phyloP scores from a whole-genome alignment of 2,797 vertebrate species.

The Typhlichthys eigenmanni region DNA sequence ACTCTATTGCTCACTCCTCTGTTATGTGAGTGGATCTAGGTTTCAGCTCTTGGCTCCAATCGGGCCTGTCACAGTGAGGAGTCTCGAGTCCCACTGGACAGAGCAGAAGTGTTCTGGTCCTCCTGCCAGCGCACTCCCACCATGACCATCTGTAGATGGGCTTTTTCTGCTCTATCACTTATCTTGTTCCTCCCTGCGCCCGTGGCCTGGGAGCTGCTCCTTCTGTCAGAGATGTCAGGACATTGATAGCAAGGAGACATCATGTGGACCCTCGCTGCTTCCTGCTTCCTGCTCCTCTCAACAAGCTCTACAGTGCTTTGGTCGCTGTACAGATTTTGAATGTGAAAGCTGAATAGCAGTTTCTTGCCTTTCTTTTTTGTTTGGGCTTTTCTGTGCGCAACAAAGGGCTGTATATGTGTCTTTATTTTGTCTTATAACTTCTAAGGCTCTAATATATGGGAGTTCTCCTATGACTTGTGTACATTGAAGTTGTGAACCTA shows the following conservation, averaged over 20 bases:
- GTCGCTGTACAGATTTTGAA: conserved; percentile 23
- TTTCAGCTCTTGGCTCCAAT: conserved; percentile 71
- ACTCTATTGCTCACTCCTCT: conserved; percentile 57
- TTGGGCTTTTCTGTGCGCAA: background rate
- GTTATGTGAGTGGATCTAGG: conserved; percentile 64
- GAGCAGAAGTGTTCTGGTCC: conserved; percentile 74
- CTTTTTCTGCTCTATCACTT: conserved; percentile 67
- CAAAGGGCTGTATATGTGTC: conserved; percentile 12
- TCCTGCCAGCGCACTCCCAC: conserved; percentile 79
- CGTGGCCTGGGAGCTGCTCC: conserved; percentile 46
- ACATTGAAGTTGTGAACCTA: conserved; percentile 21
- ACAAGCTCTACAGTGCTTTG: conserved; percentile 6
- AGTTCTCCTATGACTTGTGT: conserved; percentile 28
- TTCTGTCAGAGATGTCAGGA: conserved; percentile 63
- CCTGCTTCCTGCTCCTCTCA: background rate
- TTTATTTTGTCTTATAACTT: conserved; percentile 37
- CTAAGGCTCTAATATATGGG: conserved; percentile 33
- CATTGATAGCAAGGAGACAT: conserved; percentile 37
- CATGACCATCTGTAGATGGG: conserved; percentile 78
- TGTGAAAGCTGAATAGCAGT: conserved; percentile 36
- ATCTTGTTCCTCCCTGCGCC: conserved; percentile 49
- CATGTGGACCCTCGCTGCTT: conserved; percentile 20
- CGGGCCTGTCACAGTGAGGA: conserved; percentile 67
- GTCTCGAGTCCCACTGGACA: conserved; percentile 75
- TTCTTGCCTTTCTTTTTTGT: conserved; percentile 16